A percentile compares a stretch with the other conserved stretches of the same genome.
Evolutionary conservation across 2,888 invertebrate species (phyloP).

Genomic region (Chrysodeixis includens): DNA sequence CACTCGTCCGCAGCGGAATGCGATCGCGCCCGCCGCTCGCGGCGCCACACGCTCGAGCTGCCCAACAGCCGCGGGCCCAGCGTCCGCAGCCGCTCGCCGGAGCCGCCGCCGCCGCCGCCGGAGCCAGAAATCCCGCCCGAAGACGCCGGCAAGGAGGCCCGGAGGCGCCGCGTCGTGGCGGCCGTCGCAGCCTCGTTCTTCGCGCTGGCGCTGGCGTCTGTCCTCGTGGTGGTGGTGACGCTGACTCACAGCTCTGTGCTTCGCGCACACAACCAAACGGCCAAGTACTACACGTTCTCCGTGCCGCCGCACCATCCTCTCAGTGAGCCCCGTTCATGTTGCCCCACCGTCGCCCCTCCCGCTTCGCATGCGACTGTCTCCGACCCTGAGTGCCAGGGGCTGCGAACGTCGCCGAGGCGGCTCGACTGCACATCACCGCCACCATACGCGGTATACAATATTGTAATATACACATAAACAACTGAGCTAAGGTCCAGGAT

Average conservation of each 20-base stretch:
- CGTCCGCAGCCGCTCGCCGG: constrained; percentile 83
- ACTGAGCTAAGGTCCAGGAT: constrained; percentile 61
- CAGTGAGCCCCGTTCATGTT: constrained; percentile 90
- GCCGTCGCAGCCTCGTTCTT: constrained; percentile 92
- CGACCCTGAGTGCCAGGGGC: constrained; percentile 88
- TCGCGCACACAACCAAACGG: constrained; percentile 90
- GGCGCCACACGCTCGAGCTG: constrained; percentile 83
- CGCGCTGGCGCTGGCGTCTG: constrained; percentile 92
- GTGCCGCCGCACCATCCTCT: constrained; percentile 90
- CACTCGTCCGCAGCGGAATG: constrained; percentile 87
- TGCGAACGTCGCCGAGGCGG: constrained; percentile 85
- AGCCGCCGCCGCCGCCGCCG: constrained; percentile 78
- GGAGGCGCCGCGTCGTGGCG: constrained; percentile 92
- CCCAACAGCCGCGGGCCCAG: constrained; percentile 84
- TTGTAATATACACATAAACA: constrained; percentile 72
- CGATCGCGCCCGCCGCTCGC: constrained; percentile 84
- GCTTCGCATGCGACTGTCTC: constrained; percentile 89
- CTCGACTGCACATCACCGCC: constrained; percentile 77
- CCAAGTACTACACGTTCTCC: constrained; percentile 91
- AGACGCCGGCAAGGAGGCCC: constrained; percentile 90
- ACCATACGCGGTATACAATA: constrained; percentile 80
- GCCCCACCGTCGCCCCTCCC: constrained; percentile 89
- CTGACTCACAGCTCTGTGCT: constrained; percentile 92
- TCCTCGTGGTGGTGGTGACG: constrained; percentile 94
- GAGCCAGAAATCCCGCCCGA: constrained; percentile 84